Evolutionary conservation across 2,888 invertebrate species (phyloP), one percentile per base, ranked within the genome.

Genomic region (Pseudococcus viburni): DNA sequence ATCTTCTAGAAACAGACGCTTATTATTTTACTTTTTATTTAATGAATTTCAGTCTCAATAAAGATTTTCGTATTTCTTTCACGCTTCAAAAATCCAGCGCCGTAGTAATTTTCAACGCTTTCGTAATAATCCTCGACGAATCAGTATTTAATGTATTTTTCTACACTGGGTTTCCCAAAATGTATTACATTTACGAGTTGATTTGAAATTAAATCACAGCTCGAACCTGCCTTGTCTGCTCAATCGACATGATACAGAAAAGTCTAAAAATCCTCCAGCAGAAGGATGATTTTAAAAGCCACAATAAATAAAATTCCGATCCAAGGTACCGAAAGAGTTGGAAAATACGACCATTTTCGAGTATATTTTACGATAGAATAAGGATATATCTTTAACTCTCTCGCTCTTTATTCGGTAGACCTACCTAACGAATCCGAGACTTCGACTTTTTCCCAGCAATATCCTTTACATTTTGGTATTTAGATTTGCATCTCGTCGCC

Each of bases 1-100:
- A 85, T 85, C 85, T 85, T 85, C 85, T 59, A 59, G 59, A 85
- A 85, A 85, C 85, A 85, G 85, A 85, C 85, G 85, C 85, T 85
- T 85, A 85, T 85, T 55, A 85, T 59, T 85, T 55, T 85, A 85
- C 59, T 85, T 85, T 85, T 85, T 85, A 85, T 85, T 85, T 39
- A 59, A 85, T 59, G 51, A 85, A 85, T 59, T 85, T 85, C 59
- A n/a, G 80, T 42, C 42, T 80, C 80, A 46, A 80, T 80, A 80
- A 80, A 80, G 42, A 42, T 80, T 80, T 80, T 42, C 26, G 80
- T 80, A 80, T 80, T 80, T 80, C 80, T 39, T 80, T 80, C 42
- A 80, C 80, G 80, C 80, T 42, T 80, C 42, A n/a, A 80, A 77
- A 7, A 9, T 59, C 59, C 9, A 19, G 39, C 46, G 80, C 80